Conservation (phyloP, 2,888 invertebrate genomes). For the Platycheirus rosarum region DNA sequence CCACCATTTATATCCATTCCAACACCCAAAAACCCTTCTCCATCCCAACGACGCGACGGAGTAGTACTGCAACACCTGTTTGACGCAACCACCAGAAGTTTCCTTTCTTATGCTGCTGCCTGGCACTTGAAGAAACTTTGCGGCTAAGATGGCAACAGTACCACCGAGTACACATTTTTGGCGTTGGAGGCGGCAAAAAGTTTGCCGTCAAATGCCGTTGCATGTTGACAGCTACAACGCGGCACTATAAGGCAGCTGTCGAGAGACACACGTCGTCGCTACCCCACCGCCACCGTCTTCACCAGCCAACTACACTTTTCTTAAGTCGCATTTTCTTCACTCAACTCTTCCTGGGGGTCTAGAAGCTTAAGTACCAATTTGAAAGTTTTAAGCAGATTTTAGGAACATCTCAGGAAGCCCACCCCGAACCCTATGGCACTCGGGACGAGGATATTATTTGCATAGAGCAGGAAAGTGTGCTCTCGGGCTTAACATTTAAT, state of each 20-base stretch:
- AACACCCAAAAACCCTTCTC: constrained; percentile 13
- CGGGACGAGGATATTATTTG: constrained; percentile 45
- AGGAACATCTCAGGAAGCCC: constrained; percentile 57
- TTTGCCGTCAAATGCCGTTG: constrained; percentile 69
- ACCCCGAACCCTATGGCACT: constrained; percentile 17
- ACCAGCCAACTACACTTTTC: not conserved
- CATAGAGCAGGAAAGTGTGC: constrained; percentile 64
- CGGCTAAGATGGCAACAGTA: constrained; percentile 60
- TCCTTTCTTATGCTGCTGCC: constrained; percentile 32
- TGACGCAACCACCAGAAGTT: constrained; percentile 67
- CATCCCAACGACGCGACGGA: not conserved
- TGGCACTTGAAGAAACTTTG: constrained; percentile 62
- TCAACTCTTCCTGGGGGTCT: constrained; percentile 23
- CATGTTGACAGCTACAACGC: constrained; percentile 63
- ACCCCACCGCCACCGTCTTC: constrained; percentile 2
- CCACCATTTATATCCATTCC: constrained; percentile 11
- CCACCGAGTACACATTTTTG: not conserved
- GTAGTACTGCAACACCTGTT: constrained; percentile 63
- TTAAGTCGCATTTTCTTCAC: constrained; percentile 41
- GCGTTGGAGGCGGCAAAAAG: constrained; percentile 42
- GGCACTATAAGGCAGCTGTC: constrained; percentile 46
- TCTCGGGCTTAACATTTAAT: constrained; percentile 71
- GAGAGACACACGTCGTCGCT: constrained; percentile 51
- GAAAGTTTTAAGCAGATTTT: constrained; percentile 73
- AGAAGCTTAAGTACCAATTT: constrained; percentile 65